A percentile compares a stretch with the other conserved stretches of the same genome.
These are phyloP conservation scores for Crioceris asparagi DNA, from an alignment of 2,888 invertebrate species.

Conservation along the genomic window DNA sequence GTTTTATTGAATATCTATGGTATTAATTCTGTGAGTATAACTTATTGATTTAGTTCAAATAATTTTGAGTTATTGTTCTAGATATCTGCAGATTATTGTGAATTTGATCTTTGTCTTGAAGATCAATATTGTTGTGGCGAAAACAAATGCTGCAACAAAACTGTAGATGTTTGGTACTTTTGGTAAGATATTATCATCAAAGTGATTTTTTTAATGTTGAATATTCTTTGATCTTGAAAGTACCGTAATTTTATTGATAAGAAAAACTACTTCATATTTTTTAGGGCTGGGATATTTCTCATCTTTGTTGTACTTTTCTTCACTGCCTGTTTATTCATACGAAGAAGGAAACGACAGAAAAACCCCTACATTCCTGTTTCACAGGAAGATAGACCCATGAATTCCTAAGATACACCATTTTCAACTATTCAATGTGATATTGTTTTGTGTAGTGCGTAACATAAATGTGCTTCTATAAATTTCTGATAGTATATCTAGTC, in stretches of 20 bases:
- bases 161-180: constrained; percentile 29
- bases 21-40: too few species aligned
- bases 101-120: constrained; percentile 30
- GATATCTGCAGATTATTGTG: constrained; percentile 31
- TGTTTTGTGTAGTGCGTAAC: too few species aligned
- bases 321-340: constrained; percentile 19
- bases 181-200: constrained; percentile 23
- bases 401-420: too few species aligned
- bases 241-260: neutral
- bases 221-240: neutral
- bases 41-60: too few species aligned
- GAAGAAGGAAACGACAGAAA: constrained; percentile 11
- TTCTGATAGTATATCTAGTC: too few species aligned
- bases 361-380: constrained; percentile 1
- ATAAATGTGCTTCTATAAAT: too few species aligned
- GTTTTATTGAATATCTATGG: too few species aligned
- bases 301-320: constrained; percentile 24
- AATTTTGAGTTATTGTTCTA: too few species aligned
- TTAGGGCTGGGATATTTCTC: constrained; percentile 27
- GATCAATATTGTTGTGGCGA: constrained; percentile 34
- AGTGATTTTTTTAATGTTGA: neutral
- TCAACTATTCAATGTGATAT: too few species aligned
- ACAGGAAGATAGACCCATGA: too few species aligned
- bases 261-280: constrained; percentile 7
- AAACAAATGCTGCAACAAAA: constrained; percentile 32